Evolutionary conservation across 2,797 vertebrate species (phyloP).

Genomic region (Lithobates pipiens): DNA sequence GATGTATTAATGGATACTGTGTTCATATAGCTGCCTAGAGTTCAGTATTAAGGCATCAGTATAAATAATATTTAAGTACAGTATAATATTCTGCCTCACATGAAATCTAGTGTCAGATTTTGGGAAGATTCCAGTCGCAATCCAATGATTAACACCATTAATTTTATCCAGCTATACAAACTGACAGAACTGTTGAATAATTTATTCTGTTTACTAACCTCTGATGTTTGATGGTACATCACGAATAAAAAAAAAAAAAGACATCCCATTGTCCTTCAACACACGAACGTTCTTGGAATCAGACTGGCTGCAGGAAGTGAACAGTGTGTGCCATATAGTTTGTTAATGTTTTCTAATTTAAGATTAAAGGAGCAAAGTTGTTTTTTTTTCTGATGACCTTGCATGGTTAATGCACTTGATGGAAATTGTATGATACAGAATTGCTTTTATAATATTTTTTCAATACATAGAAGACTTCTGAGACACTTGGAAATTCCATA

Average conservation of each 20-base stretch:
- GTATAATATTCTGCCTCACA: too few relatives aligned
- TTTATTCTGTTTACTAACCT: neutral
- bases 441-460: neutral
- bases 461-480: neutral
- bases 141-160: too few relatives aligned
- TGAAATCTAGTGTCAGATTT: too few relatives aligned
- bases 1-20: too few relatives aligned
- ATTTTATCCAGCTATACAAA: too few relatives aligned
- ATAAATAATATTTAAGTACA: too few relatives aligned
- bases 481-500: neutral
- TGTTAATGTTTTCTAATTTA: constrained; percentile 56
- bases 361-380: constrained; percentile 27
- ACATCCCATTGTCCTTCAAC: neutral
- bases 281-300: constrained; percentile 27
- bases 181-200: neutral
- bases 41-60: too few relatives aligned
- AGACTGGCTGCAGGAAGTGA: constrained; percentile 23
- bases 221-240: neutral
- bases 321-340: constrained; percentile 36
- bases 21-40: too few relatives aligned
- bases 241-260: neutral
- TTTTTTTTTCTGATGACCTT: constrained; percentile 40
- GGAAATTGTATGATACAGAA: constrained; percentile 1
- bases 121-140: too few relatives aligned
- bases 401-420: constrained; percentile 45